Base-by-base conservation (phyloP, 2,888 invertebrate species). In the Macrosoma leucophasiata region DNA sequence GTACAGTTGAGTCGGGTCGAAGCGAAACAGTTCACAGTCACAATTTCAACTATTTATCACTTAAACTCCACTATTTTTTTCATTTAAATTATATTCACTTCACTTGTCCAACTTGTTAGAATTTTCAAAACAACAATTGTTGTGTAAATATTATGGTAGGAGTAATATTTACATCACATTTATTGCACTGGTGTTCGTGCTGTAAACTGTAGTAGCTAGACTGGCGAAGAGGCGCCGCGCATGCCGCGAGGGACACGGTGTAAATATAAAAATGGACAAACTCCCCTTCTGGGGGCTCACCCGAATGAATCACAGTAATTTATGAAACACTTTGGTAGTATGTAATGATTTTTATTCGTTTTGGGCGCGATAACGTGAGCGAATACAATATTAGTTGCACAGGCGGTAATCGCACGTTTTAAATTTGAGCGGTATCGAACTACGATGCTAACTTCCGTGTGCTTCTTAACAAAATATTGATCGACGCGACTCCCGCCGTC, bases 261-360 rank as follows among this genome's bases (percentile, higher is more conserved):
- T 77, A 84, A 82, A 81, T 82, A 81, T 82, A 84, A 84, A 82
- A 84, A 81, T 81, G 79, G 71, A 78, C 70, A 74, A 76, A 74
- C 79, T 82, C 82, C 81, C 82, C 84, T 82, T 79, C 78, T 64
- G 62, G 61, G 75, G 73, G 74, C 70, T 76, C 75, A 72, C 69
- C 67, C 74, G 62, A 62, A 78, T 81, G 78, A 81, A 79, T 84
- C 82, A 82, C 77, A 57, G 69, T 71, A 62, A 66, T 66, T 61
- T 64, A 73, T 62, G 55, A 57, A 67, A 60, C 61, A 58, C 61
- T 62, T 55, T 61, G 51, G 55, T 58, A 59, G 52, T 61, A 43
- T 49, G 45, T 46, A 45, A 47, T 49, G 51, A 60, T 68, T 67
- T 71, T 66, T 59, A 56, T 55, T 54, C 48, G 44, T 44, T 53